Conservation (phyloP, 2,888 invertebrate genomes). For the Thera britannica region DNA sequence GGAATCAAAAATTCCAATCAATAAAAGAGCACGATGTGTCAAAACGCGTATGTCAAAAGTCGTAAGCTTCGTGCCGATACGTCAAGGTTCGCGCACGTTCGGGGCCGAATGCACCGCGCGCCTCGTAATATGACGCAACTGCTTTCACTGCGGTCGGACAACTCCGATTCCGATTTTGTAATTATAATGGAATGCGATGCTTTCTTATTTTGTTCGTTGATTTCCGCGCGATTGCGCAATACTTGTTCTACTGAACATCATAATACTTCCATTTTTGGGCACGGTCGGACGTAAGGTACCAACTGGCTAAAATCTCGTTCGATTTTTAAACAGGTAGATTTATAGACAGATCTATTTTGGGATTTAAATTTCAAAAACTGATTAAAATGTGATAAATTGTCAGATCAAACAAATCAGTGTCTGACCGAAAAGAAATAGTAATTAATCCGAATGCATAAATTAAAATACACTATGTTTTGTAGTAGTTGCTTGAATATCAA, state of each 20-base stretch:
- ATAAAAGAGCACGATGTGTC: background rate
- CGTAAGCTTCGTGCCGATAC: slow-evolving; percentile 22
- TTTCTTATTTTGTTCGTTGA: slow-evolving; percentile 73
- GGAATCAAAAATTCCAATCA: too few species aligned
- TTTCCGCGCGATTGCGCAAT: slow-evolving; percentile 67
- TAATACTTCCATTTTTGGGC: slow-evolving; percentile 69
- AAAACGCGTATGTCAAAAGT: slow-evolving; percentile 25
- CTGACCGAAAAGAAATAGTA: slow-evolving; percentile 1
- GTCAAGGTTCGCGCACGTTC: slow-evolving; percentile 20
- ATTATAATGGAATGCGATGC: slow-evolving; percentile 76
- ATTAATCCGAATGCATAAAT: background rate
- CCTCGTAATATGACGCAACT: slow-evolving; percentile 57
- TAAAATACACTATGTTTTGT: background rate
- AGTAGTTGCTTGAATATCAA: background rate
- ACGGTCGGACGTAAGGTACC: slow-evolving; percentile 28
- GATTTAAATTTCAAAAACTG: slow-evolving; percentile 4
- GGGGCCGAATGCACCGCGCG: slow-evolving; percentile 25
- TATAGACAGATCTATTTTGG: slow-evolving; percentile 18
- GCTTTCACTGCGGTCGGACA: slow-evolving; percentile 67
- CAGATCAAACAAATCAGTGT: background rate
- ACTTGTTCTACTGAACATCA: slow-evolving; percentile 51
- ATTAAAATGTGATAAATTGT: slow-evolving; percentile 6
- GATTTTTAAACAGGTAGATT: slow-evolving; percentile 5
- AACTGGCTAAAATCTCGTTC: slow-evolving; percentile 10
- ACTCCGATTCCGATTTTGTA: slow-evolving; percentile 68